phyloP scores from a whole-genome alignment of 2,113 vertebrate genomes.

The Aphelocoma coerulescens region DNA sequence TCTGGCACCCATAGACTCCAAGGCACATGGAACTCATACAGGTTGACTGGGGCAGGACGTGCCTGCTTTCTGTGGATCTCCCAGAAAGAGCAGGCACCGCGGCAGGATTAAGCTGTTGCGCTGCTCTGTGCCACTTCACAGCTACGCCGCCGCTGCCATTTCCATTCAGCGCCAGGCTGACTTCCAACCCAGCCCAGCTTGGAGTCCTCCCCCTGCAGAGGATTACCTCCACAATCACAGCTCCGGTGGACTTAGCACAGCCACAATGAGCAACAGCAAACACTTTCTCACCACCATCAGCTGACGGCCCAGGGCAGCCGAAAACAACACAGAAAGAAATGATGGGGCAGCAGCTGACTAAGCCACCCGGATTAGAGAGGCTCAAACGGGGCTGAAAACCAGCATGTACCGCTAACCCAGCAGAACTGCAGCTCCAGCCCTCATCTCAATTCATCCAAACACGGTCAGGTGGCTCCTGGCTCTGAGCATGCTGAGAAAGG shows the following conservation, averaged over 20 bases:
- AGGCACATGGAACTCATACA: accelerated
- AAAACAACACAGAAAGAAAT: neutral
- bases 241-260: neutral
- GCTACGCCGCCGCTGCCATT: accelerated
- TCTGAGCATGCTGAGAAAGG: accelerated
- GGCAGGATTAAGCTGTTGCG: neutral
- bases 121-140: neutral
- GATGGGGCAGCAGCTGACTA: neutral
- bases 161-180: neutral
- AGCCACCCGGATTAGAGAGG: neutral
- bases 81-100: neutral
- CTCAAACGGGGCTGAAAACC: neutral
- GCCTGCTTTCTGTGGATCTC: neutral
- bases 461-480: neutral
- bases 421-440: neutral
- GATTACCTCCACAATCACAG: slow-evolving; percentile 29
- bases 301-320: neutral
- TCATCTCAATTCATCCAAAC: neutral
- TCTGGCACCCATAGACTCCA: neutral
- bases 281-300: neutral
- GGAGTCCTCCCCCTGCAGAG: neutral
- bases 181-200: neutral
- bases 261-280: neutral
- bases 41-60: accelerated
- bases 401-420: neutral